These are phyloP conservation scores for Ferdinandea cuprea DNA, from an alignment of 2,888 invertebrate genomes.

Conservation along the genomic window DNA sequence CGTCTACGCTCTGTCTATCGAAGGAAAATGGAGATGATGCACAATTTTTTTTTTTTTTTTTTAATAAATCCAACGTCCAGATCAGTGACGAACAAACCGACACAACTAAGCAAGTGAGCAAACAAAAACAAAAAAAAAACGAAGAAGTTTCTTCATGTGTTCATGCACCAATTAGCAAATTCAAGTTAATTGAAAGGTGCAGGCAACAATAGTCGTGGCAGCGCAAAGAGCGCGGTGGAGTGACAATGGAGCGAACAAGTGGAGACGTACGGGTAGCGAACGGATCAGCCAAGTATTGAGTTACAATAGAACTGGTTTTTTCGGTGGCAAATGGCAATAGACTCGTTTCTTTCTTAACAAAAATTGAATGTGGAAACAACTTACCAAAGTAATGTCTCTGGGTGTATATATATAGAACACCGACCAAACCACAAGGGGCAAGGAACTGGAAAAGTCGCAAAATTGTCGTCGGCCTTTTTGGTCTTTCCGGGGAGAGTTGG, in stretches of 20 bases:
- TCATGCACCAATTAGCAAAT: constrained; percentile 75
- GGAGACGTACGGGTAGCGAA: constrained; percentile 38
- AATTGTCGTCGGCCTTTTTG: constrained; percentile 9
- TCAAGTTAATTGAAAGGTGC: constrained; percentile 74
- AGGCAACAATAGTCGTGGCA: constrained; percentile 74
- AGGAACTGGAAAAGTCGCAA: constrained; percentile 44
- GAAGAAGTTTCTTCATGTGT: constrained; percentile 71
- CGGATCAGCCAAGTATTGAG: constrained; percentile 62
- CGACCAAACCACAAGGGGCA: constrained; percentile 31
- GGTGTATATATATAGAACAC: constrained; percentile 51
- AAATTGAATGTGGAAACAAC: constrained; percentile 53
- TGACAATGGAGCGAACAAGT: constrained; percentile 40
- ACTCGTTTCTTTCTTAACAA: constrained; percentile 70
- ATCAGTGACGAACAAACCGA: constrained; percentile 4
- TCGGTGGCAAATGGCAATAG: constrained; percentile 65
- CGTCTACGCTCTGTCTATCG: constrained; percentile 37
- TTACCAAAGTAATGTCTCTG: constrained; percentile 70
- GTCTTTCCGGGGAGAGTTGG: constrained; percentile 7
- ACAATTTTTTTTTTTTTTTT: constrained; percentile 53
- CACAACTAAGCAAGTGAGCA: not conserved
- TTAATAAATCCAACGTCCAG: constrained; percentile 17
- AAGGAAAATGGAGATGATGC: constrained; percentile 11
- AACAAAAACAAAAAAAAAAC: constrained; percentile 25
- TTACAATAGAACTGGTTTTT: constrained; percentile 74
- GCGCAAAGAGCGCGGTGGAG: constrained; percentile 27